Percentiles rank a stretch among this genome's conserved stretches.
Conservation (phyloP, 2,888 invertebrate genomes). For the Sipha maydis region DNA sequence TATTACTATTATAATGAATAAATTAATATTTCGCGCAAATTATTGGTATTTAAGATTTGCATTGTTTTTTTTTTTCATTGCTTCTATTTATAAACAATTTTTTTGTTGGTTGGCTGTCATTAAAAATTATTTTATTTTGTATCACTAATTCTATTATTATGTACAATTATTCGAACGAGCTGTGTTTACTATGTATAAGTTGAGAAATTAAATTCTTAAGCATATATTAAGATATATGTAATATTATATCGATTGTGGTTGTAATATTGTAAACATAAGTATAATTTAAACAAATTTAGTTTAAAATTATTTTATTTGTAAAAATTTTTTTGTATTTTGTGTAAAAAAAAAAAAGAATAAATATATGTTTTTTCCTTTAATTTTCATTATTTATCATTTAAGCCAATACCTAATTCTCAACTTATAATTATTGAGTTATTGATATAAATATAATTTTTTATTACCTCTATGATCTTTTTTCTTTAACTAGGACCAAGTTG, state of each 20-base stretch:
- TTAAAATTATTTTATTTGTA: constrained; percentile 56
- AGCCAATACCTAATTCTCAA: too few species aligned
- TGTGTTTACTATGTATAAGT: constrained; percentile 38
- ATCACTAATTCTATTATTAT: not conserved
- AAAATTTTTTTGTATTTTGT: constrained; percentile 57
- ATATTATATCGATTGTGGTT: constrained; percentile 19
- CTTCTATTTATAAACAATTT: not conserved
- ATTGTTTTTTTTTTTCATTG: not conserved
- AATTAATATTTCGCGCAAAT: not conserved
- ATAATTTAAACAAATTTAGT: constrained; percentile 34
- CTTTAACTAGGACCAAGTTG: too few species aligned
- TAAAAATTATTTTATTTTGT: not conserved
- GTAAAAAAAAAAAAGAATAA: constrained; percentile 56
- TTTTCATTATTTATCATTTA: not conserved
- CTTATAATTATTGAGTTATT: too few species aligned
- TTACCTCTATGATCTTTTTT: too few species aligned
- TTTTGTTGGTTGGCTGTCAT: not conserved
- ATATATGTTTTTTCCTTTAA: constrained; percentile 50
- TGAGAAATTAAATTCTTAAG: constrained; percentile 24
- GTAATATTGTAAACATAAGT: constrained; percentile 51
- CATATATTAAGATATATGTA: constrained; percentile 20
- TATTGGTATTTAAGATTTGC: not conserved
- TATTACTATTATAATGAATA: not conserved
- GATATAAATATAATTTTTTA: too few species aligned
- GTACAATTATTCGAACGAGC: constrained; percentile 41